phyloP scores from a whole-genome alignment of 2,888 invertebrate genomes.

The Cryptosula pallasiana region DNA sequence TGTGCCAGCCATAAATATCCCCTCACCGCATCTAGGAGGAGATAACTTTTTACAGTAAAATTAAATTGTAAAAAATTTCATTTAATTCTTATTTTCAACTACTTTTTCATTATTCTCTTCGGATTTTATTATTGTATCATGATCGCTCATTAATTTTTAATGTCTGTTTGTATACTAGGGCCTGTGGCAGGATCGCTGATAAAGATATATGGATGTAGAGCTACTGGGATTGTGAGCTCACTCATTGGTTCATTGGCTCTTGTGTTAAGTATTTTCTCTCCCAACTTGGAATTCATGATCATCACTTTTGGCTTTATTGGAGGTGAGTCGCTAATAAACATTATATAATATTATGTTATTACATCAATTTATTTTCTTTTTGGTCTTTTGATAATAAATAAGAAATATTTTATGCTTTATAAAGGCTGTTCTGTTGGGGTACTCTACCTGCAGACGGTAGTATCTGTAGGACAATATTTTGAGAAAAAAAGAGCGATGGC shows the following conservation, averaged over 20 bases:
- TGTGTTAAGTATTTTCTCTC: background rate
- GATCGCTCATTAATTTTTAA: too few species aligned
- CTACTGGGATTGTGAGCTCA: background rate
- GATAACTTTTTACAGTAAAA: too few species aligned
- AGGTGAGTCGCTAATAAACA: too few species aligned
- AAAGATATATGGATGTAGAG: background rate
- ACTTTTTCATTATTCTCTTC: too few species aligned
- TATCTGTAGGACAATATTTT: background rate
- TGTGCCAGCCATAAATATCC: background rate
- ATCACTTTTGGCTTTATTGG: background rate
- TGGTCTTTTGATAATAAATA: too few species aligned
- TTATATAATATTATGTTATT: too few species aligned
- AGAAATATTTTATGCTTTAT: background rate
- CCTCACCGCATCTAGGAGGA: too few species aligned
- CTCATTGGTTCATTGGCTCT: background rate
- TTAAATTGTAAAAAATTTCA: too few species aligned
- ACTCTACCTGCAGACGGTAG: background rate
- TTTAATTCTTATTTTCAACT: too few species aligned
- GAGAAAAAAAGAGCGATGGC: background rate
- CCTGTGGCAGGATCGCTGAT: background rate
- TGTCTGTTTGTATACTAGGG: background rate
- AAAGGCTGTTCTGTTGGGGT: background rate
- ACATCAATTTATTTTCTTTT: too few species aligned
- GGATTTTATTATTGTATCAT: too few species aligned
- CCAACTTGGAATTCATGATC: background rate